Percentiles rank a stretch among this genome's conserved stretches.
Conservation (phyloP, 1,140 invertebrate genomes). For the Himalopsyche phryganea region DNA sequence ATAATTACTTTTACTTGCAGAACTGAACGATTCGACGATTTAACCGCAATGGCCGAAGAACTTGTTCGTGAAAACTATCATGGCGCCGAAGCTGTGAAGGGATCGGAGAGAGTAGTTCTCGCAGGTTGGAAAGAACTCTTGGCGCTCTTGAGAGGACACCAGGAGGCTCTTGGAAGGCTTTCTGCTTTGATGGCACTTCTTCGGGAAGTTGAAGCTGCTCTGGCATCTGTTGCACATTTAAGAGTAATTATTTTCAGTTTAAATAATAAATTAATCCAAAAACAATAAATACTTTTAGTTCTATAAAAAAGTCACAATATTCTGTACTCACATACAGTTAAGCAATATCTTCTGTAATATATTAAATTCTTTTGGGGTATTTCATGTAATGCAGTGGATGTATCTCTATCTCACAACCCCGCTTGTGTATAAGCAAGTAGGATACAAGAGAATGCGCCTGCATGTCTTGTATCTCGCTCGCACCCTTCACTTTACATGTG, state of each 20-base stretch:
- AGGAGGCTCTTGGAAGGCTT: conserved; percentile 71
- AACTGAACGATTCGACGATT: conserved; percentile 90
- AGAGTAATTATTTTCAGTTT: conserved; percentile 60
- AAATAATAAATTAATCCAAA: conserved; percentile 4
- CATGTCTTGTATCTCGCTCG: too few relatives aligned
- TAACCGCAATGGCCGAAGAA: conserved; percentile 88
- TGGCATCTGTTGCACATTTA: conserved; percentile 76
- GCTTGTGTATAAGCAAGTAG: too few relatives aligned
- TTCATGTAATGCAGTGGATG: too few relatives aligned
- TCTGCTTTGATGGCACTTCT: conserved; percentile 80
- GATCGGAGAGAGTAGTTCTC: conserved; percentile 82
- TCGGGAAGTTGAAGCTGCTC: conserved; percentile 88
- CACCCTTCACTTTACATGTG: too few relatives aligned
- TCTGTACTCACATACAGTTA: too few relatives aligned
- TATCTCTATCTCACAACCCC: too few relatives aligned
- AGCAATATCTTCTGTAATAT: too few relatives aligned
- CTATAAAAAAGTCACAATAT: too few relatives aligned
- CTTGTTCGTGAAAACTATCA: conserved; percentile 90
- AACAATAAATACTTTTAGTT: too few relatives aligned
- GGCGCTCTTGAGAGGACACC: conserved; percentile 80
- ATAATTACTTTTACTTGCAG: conserved; percentile 44
- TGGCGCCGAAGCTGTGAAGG: conserved; percentile 76
- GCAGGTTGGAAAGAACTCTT: conserved; percentile 84
- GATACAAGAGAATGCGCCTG: too few relatives aligned
- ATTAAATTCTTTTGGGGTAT: too few relatives aligned